Evolutionary conservation across 2,113 vertebrate genomes (phyloP), one percentile per base, ranked within the genome.

Genomic region (Macquaria australasica): DNA sequence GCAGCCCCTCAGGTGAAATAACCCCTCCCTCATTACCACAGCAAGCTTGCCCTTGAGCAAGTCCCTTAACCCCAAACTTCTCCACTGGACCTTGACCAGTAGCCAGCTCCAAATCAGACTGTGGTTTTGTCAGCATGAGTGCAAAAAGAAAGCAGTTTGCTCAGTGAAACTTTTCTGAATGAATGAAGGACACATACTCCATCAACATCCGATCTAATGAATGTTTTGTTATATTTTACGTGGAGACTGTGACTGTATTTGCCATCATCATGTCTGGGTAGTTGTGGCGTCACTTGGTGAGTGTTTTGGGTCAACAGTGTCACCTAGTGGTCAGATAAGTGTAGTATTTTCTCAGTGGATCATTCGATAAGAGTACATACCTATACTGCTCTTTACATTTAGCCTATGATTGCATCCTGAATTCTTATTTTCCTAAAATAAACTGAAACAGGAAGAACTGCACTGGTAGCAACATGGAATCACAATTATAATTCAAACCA

Each of bases 261-360:
- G 3, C 9, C 56, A 59, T 74, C 41, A n/a, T 16, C 3, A 16
- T 51, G 14, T 45, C 56, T 21, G 2, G 21, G 72, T 48, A 15
- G 20, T 48, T 31, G 25, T 15, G 10, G 9, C n/a, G n/a, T 59
- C 50, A 51, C 15, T 10, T 58, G 43, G 1, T 6, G 70, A 67
- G 12, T 70, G 66, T 80, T 75, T 45, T 43, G 21, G n/a, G 5
- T 70, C 55, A 74, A 81, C 53, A 63, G 77, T 67, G 83, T 15
- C 86, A 67, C 53, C 86, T 67, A 66, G 58, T 85, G 83, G 79
- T 62, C 41, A 55, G 16, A 37, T 2, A 12, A 3, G 23, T 56
- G 48, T 14, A 14, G 9, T 64, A 31, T 74, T 56, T 63, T 51
- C 45, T 73, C n/a, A 34, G 34, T 25, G 34, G n/a, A 39, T 37